Percentiles rank a stretch among this genome's conserved stretches.
phyloP scores from a whole-genome alignment of 2,888 invertebrate genomes.

The Anorthoa munda region DNA sequence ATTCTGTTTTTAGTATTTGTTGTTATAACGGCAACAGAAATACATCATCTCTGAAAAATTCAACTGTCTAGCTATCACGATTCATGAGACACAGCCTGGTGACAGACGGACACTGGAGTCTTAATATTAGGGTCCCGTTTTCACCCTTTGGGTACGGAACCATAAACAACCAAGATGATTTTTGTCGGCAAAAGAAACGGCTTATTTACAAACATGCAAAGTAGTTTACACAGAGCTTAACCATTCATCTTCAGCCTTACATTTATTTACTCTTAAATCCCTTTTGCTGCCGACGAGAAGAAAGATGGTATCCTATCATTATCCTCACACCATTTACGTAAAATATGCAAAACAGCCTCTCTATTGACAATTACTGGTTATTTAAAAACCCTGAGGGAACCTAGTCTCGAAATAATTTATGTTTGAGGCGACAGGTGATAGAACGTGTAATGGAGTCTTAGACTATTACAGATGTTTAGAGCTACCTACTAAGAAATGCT shows the following conservation, averaged over 20 bases:
- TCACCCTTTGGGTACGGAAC: too few species aligned
- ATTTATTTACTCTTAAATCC: neutral
- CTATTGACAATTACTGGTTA: constrained; percentile 30
- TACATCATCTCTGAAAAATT: too few species aligned
- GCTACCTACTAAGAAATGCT: constrained; percentile 5
- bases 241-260: neutral
- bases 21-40: too few species aligned
- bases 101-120: too few species aligned
- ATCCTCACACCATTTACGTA: constrained; percentile 25
- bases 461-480: constrained; percentile 17
- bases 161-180: neutral
- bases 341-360: constrained; percentile 15
- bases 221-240: neutral
- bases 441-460: neutral
- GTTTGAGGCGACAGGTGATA: constrained; percentile 29
- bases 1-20: too few species aligned
- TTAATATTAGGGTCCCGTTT: too few species aligned
- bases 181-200: neutral
- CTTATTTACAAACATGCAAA: neutral
- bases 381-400: constrained; percentile 2
- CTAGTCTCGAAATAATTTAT: constrained; percentile 29
- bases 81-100: too few species aligned
- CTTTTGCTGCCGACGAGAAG: neutral
- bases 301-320: constrained; percentile 10
- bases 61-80: too few species aligned